phyloP scores from a whole-genome alignment of 2,113 vertebrate genomes.

The Barbus barbus region DNA sequence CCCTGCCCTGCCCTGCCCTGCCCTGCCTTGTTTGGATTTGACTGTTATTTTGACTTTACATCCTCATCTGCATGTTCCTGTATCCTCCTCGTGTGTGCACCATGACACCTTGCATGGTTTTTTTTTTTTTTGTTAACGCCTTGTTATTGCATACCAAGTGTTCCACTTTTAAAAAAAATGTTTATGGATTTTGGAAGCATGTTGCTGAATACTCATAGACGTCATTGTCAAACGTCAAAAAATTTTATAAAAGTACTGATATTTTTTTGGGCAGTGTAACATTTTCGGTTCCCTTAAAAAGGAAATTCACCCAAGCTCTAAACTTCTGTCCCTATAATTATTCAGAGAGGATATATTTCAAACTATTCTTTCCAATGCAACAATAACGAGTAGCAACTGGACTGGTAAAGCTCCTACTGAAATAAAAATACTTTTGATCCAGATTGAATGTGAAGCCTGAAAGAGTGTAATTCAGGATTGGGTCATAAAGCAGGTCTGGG shows the following conservation, averaged over 20 bases:
- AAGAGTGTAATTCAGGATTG: too few species aligned
- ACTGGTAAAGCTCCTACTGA: background rate
- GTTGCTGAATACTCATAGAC: background rate
- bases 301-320: background rate
- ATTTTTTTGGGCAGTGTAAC: background rate
- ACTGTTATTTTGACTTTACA: too few species aligned
- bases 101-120: background rate
- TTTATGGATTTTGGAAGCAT: background rate
- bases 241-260: too few species aligned
- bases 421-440: too few species aligned
- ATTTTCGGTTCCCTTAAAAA: background rate
- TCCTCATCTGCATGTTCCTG: too few species aligned
- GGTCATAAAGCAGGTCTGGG: conserved; percentile 7
- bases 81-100: too few species aligned
- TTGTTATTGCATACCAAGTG: background rate
- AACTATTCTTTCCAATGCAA: background rate
- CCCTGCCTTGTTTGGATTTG: too few species aligned
- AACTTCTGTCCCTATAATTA: background rate
- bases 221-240: background rate
- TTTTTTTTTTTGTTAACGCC: background rate
- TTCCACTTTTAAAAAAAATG: background rate
- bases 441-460: too few species aligned
- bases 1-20: too few species aligned
- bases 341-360: background rate
- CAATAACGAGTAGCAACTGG: background rate